A percentile compares a stretch with the other conserved stretches of the same genome.
Conservation (phyloP, 2,797 vertebrate species). For the Gila robusta region DNA sequence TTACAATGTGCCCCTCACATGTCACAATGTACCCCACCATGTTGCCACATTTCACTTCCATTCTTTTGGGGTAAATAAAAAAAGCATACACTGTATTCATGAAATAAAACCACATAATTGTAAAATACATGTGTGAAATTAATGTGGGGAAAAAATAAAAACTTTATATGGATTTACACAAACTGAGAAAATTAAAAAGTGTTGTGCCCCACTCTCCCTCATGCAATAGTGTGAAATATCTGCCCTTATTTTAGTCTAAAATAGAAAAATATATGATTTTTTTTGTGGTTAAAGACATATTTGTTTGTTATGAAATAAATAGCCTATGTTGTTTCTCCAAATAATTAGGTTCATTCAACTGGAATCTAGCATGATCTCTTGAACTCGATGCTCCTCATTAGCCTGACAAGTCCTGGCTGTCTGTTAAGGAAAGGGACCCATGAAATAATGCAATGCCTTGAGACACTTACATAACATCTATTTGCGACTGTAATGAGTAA, state of each 20-base stretch:
- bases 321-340: background rate
- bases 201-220: no score
- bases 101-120: no score
- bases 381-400: slow-evolving; percentile 1
- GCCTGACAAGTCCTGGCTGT: background rate
- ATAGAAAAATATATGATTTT: background rate
- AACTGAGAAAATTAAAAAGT: no score
- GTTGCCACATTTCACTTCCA: no score
- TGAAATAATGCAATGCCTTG: slow-evolving; percentile 17
- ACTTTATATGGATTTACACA: no score
- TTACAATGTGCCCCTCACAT: no score
- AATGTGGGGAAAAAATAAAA: no score
- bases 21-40: no score
- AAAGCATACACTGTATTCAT: no score
- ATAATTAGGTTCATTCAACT: slow-evolving; percentile 7
- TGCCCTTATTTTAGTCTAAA: background rate
- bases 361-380: background rate
- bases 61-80: no score
- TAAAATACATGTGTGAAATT: no score
- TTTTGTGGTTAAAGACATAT: background rate
- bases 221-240: background rate
- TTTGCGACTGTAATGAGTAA: slow-evolving; percentile 25
- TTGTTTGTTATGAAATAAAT: background rate
- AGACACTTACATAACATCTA: slow-evolving; percentile 29
- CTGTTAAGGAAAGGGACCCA: background rate